These are phyloP conservation scores for Heliconius hewitsoni DNA, from an alignment of 1,140 invertebrate species.

Conservation along the genomic window DNA sequence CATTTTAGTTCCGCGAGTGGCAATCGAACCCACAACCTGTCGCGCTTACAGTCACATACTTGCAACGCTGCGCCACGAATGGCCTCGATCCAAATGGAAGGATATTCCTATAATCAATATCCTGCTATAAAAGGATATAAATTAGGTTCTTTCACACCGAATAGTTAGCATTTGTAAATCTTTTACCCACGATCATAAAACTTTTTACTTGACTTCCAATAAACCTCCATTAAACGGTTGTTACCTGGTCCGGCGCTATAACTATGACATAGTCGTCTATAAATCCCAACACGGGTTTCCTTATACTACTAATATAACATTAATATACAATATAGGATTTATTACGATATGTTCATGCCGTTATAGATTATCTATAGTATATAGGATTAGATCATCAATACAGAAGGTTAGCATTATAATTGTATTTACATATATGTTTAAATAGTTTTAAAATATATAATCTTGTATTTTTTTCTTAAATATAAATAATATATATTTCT, in stretches of 20 bases:
- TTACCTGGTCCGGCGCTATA: conserved; percentile 17
- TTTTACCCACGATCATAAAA: conserved; percentile 22
- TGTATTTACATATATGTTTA: neutral
- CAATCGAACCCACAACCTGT: too few species aligned
- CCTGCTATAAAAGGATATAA: neutral
- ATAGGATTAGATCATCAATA: neutral
- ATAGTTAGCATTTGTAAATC: conserved; percentile 5
- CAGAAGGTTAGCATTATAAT: neutral
- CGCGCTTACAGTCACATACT: too few species aligned
- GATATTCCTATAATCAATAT: neutral
- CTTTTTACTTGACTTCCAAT: conserved; percentile 23
- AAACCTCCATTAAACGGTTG: conserved; percentile 29
- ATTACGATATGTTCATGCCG: conserved; percentile 31
- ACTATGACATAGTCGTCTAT: conserved; percentile 38
- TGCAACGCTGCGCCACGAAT: too few species aligned
- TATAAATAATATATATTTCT: neutral
- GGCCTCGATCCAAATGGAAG: neutral
- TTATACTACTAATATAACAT: conserved; percentile 38
- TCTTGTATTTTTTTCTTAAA: neutral
- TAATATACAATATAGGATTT: conserved; percentile 39
- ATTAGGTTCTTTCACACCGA: neutral
- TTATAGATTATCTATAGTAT: conserved; percentile 20
- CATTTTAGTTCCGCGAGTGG: too few species aligned
- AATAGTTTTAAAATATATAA: neutral
- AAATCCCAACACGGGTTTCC: conserved; percentile 45